Base-by-base conservation (phyloP, 2,113 vertebrate species). In the Tylochromis polylepis region DNA sequence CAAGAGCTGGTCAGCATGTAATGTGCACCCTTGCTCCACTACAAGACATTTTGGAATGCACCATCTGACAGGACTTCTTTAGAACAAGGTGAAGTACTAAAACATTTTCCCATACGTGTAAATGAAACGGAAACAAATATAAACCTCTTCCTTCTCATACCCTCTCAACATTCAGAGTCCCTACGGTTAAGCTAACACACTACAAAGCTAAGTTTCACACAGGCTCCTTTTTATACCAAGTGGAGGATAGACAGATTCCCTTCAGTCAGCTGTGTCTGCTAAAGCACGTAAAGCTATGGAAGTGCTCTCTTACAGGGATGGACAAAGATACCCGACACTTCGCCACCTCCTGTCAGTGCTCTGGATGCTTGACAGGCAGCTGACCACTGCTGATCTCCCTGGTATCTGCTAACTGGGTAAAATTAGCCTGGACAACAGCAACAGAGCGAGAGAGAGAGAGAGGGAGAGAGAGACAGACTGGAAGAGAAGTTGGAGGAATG, bases 321-420 rank as follows among this genome's bases (percentile, higher is more conserved):
- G 58, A 41, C 79, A 5, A n/a, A 79, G 94, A 92, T 84, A 95
- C 82, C 89, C 12, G 85, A 95, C 82, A 92, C 94, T 86, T 91
- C 22, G 5, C 70, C 83, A 62, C 86, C 89, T 87, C 91, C 86
- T 91, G 87, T 91, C 88, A 85, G 72, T 60, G 72, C 85, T 79
- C 82, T 55, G 60, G 84, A 90, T 15, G 57, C 86, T 87, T 91
- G 92, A 93, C 91, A 86, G 90, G 93, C 93, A 95, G 95, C 93
- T 93, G 92, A 93, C 82, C 90, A 46, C 84, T 16, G 18, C 86
- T 94, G 93, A 93, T 93, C 88, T 85, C 78, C 70, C 86, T 80
- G 86, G 92, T 93, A 94, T 95, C 91, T 92, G 89, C 92, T 90
- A 91, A 87, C 82, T 34, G 86, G 88, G 85, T 93, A 90, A 94